Evolutionary conservation across 2,797 vertebrate genomes (phyloP).

Genomic region (Hoplostethus atlanticus): DNA sequence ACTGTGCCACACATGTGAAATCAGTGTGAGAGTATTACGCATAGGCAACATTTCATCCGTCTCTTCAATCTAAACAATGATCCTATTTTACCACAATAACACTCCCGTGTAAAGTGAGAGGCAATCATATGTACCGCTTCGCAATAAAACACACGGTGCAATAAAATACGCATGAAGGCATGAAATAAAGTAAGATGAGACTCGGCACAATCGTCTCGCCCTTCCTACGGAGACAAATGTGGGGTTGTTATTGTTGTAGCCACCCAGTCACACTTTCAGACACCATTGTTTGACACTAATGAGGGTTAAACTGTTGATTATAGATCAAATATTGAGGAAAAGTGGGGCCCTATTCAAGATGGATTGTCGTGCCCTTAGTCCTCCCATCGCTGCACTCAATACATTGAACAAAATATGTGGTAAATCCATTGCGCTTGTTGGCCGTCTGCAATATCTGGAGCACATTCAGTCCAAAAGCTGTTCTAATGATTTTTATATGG

Average conservation of each 20-base stretch:
- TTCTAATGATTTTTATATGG: background rate
- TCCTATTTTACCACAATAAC: conserved; percentile 68
- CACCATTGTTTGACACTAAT: background rate
- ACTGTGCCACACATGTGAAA: no score
- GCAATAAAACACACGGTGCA: conserved; percentile 32
- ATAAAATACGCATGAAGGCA: conserved; percentile 41
- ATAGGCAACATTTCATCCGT: conserved; percentile 27
- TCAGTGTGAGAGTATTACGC: background rate
- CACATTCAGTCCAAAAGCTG: background rate
- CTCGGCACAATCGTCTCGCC: background rate
- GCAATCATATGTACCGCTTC: conserved; percentile 61
- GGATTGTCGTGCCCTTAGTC: background rate
- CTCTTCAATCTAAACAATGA: conserved; percentile 26
- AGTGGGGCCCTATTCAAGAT: background rate
- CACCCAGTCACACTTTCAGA: background rate
- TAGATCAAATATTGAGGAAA: conserved; percentile 5
- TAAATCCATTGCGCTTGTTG: no score
- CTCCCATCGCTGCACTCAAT: background rate
- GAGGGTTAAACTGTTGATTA: background rate
- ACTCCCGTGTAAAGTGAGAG: conserved; percentile 57
- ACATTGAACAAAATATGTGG: no score
- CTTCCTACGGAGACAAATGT: conserved; percentile 25
- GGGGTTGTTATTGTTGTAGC: background rate
- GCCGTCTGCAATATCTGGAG: no score
- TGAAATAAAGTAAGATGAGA: conserved; percentile 2